Evolutionary conservation across 2,797 vertebrate species (phyloP).

Genomic region (Mycteria americana): DNA sequence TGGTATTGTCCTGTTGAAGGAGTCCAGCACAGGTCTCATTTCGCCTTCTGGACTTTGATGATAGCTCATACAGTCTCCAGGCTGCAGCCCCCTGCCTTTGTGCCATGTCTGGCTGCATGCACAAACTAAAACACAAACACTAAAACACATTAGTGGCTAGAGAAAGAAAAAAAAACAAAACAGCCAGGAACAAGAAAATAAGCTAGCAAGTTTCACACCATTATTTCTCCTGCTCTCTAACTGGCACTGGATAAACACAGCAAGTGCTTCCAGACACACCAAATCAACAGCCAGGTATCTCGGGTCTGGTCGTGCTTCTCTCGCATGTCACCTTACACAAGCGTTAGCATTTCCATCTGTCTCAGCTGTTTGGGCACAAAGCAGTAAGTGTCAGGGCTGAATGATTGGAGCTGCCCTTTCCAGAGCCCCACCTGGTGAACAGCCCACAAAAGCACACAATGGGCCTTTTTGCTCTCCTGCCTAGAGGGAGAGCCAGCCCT

Average conservation of each 20-base stretch:
- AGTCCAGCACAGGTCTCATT: neutral
- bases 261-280: neutral
- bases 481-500: neutral
- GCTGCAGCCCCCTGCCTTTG: neutral
- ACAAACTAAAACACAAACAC: too few relatives aligned
- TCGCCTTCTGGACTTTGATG: neutral
- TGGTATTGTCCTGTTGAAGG: neutral
- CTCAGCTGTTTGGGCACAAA: neutral
- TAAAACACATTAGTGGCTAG: neutral
- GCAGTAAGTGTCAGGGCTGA: neutral
- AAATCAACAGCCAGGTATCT: neutral
- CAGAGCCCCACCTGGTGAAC: neutral
- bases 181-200: neutral
- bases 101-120: neutral
- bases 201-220: neutral
- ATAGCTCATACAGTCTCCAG: neutral
- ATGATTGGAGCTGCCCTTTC: neutral
- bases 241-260: neutral
- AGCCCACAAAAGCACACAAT: neutral
- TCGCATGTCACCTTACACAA: neutral
- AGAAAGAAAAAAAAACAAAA: neutral
- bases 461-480: neutral
- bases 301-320: neutral
- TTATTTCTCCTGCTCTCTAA: neutral
- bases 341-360: rapidly evolving